Evolutionary conservation across 2,113 vertebrate genomes (phyloP).

Genomic region (Xenotilapia longispinis): DNA sequence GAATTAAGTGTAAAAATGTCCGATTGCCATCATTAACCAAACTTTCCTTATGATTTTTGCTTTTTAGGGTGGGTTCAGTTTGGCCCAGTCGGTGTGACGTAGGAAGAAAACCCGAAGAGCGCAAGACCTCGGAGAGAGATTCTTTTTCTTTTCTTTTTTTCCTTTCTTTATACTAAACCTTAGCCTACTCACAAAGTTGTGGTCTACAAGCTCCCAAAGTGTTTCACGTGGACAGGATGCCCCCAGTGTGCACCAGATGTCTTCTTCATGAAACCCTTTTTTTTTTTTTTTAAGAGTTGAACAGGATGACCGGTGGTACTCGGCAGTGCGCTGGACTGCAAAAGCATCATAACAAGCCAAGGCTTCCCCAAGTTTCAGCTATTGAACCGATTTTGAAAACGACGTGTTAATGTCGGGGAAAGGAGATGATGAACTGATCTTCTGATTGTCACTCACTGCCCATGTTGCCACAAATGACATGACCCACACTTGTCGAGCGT

Average conservation of each 20-base stretch:
- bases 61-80: not conserved
- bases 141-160: slow-evolving; percentile 69
- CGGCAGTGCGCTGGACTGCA: slow-evolving; percentile 10
- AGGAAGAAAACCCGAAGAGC: slow-evolving; percentile 4
- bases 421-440: slow-evolving; percentile 15
- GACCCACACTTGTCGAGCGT: slow-evolving; percentile 22
- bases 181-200: slow-evolving; percentile 26
- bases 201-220: slow-evolving; percentile 20
- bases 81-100: not conserved
- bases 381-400: not conserved
- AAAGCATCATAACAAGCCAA: not conserved
- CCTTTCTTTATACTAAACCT: slow-evolving; percentile 50
- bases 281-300: not conserved
- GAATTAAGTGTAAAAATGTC: not conserved
- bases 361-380: not conserved
- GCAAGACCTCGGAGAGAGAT: slow-evolving; percentile 43
- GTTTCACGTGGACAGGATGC: not conserved
- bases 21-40: not conserved
- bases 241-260: not conserved
- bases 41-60: not conserved
- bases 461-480: slow-evolving; percentile 8
- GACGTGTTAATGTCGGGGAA: not conserved
- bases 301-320: not conserved
- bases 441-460: slow-evolving; percentile 33
- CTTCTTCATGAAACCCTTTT: not conserved